These are phyloP conservation scores for Meteorus cinctellus DNA, from an alignment of 2,888 invertebrate species.

Conservation along the genomic window DNA sequence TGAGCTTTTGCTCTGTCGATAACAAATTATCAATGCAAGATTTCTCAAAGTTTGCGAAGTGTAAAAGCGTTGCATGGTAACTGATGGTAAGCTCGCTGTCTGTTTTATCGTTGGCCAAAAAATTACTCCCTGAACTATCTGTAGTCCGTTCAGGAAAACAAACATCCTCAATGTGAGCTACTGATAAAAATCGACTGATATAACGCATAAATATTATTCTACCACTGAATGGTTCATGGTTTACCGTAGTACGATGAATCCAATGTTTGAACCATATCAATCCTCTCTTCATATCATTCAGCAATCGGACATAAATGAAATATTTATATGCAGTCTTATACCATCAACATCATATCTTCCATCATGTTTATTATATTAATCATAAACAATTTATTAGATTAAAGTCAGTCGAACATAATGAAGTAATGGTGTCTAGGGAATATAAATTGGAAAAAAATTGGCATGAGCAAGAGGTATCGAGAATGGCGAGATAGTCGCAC, in stretches of 20 bases:
- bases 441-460: slow-evolving; percentile 19
- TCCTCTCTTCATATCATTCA: too few species aligned
- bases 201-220: too few species aligned
- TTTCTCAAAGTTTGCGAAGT: too few species aligned
- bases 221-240: neutral
- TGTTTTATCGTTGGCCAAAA: too few species aligned
- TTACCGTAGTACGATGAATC: slow-evolving; percentile 28
- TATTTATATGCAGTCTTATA: neutral
- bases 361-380: neutral
- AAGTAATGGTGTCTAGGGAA: neutral
- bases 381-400: neutral
- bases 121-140: too few species aligned
- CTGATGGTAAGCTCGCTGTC: too few species aligned
- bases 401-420: neutral
- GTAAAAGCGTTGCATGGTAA: too few species aligned
- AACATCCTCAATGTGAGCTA: too few species aligned
- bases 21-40: too few species aligned
- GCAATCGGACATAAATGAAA: neutral
- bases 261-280: slow-evolving; percentile 20
- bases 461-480: slow-evolving; percentile 41
- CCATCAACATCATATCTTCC: slow-evolving; percentile 45
- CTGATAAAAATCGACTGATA: too few species aligned
- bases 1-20: too few species aligned
- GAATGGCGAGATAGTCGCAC: slow-evolving; percentile 32
- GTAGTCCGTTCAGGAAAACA: too few species aligned